A percentile compares a stretch with the other conserved stretches of the same genome.
phyloP scores from a whole-genome alignment of 2,113 vertebrate genomes.

The Camarhynchus parvulus region DNA sequence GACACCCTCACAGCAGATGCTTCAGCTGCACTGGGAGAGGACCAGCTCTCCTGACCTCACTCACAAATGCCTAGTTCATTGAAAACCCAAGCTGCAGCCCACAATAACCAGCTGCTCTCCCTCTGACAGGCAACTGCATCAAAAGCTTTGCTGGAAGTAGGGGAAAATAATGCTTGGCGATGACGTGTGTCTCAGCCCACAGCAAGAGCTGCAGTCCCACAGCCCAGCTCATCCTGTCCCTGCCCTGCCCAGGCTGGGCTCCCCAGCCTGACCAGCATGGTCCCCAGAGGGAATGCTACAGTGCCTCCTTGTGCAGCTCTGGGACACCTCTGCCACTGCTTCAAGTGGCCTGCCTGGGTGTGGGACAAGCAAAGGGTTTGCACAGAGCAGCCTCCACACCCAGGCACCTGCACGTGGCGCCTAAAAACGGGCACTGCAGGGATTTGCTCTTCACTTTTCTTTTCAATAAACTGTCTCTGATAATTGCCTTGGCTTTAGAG shows the following conservation, averaged over 20 bases:
- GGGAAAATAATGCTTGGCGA: not conserved
- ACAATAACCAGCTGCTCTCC: not conserved
- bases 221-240: not conserved
- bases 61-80: not conserved
- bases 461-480: not conserved
- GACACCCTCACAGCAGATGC: not conserved
- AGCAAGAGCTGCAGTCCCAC: rapidly evolving
- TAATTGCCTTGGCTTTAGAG: conserved; percentile 31
- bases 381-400: not conserved
- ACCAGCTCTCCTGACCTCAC: not conserved
- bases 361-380: not conserved
- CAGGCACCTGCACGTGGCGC: not conserved
- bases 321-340: not conserved
- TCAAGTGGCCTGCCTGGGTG: not conserved
- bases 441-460: conserved; percentile 2
- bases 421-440: not conserved
- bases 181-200: rapidly evolving
- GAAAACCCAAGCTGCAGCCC: not conserved
- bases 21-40: not conserved
- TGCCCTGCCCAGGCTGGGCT: rapidly evolving
- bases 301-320: not conserved
- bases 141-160: not conserved
- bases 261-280: rapidly evolving
- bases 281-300: not conserved
- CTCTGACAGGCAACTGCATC: not conserved